These are phyloP conservation scores for Hymenochirus boettgeri DNA, from an alignment of 2,113 vertebrate species.

Conservation along the genomic window DNA sequence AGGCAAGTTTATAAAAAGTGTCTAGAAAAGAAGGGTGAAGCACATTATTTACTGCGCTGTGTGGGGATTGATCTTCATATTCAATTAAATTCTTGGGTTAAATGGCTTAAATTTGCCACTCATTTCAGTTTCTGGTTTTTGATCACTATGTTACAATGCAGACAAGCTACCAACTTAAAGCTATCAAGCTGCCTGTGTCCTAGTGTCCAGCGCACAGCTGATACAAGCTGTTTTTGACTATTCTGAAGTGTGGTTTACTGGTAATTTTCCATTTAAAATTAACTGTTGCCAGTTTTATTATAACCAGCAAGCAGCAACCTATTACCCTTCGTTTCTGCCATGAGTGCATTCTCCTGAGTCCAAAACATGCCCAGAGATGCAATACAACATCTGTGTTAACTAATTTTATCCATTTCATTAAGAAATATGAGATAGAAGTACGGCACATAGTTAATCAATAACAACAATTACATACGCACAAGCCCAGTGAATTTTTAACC, in stretches of 20 bases:
- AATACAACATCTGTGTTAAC: constrained; percentile 11
- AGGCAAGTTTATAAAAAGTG: too few relatives aligned
- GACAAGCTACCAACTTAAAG: too few relatives aligned
- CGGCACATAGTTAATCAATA: constrained; percentile 26
- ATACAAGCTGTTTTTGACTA: too few relatives aligned
- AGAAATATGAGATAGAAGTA: constrained; percentile 11
- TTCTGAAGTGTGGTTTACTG: constrained; percentile 4
- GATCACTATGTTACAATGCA: too few relatives aligned
- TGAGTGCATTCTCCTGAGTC: constrained; percentile 25
- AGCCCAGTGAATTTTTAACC: constrained; percentile 21
- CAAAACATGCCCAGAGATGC: not conserved
- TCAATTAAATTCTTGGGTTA: too few relatives aligned
- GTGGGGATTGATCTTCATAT: too few relatives aligned
- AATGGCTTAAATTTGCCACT: too few relatives aligned
- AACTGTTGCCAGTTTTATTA: constrained; percentile 25
- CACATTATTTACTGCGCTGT: too few relatives aligned
- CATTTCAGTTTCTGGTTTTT: too few relatives aligned
- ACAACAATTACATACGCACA: not conserved
- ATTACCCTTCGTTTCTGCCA: constrained; percentile 32
- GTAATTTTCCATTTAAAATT: constrained; percentile 39
- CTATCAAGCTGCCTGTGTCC: too few relatives aligned
- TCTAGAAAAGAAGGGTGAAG: too few relatives aligned
- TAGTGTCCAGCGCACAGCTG: too few relatives aligned
- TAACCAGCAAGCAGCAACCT: constrained; percentile 11
- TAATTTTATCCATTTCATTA: constrained; percentile 3